Base-by-base conservation (phyloP, 1,140 invertebrate species). In the Trichogramma pretiosum region DNA sequence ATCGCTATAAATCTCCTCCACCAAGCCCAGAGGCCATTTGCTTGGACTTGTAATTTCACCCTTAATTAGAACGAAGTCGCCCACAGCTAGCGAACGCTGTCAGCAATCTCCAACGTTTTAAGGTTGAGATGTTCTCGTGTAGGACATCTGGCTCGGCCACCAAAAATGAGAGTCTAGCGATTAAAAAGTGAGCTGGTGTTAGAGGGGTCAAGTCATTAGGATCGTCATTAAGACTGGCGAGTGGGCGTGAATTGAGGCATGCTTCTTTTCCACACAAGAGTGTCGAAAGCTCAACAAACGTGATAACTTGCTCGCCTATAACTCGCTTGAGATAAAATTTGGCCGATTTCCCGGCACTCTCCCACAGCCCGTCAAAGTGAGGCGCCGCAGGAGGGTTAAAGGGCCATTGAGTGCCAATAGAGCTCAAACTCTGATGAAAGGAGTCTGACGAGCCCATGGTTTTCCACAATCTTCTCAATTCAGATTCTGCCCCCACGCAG, bases 301-400 rank as follows among this genome's bases (percentile, higher is more conserved):
- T 30, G 13, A 30, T 30, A 13, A 13, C 7, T 7, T 9, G 8
- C 13, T 30, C 8, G 26, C 13, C 26, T 13, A 7, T 13, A 30
- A 30, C 13, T 2, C 36, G 36, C 14, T 38, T 38, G 11, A 22
- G 21, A 19, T 36, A 19, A 36, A 7, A 36, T 36, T 36, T 36
- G 7, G 35, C 35, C 3, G 35, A 16, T 18, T 44, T 44, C 5
- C 34, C 42, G 9, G 42, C 42, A n/a, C 42, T 23, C 13, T 44
- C 33, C 33, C 42, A 35, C 11, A 44, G 19, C 2, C 30, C 42
- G 9, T 33, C 42, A 35, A 44, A 44, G 18, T 44, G 42, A 14
- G 42, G 42, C 9, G 42, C 30, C 5, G 21, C 32, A 23, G 42
- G n/a, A 2, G 32, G 42, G n/a, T n/a, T n/a, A n/a, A n/a, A 30